phyloP scores from a whole-genome alignment of 64 coral and sea anemone species.

The Montipora capricornis region DNA sequence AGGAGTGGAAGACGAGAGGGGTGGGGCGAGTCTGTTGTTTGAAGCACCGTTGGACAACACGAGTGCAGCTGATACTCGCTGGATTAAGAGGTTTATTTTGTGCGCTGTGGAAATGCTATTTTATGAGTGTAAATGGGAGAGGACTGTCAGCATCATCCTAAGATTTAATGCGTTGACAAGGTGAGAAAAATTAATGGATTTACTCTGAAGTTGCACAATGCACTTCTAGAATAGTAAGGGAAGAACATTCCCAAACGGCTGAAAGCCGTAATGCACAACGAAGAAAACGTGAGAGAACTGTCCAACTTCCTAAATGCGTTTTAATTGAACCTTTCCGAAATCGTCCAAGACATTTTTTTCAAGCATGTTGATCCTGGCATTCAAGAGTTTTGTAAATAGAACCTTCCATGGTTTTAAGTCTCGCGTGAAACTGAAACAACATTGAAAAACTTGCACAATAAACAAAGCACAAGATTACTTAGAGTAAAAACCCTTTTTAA shows the following conservation, averaged over 20 bases:
- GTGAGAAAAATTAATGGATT: slow-evolving; percentile 22
- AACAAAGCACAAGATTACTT: background rate
- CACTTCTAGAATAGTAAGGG: too few relatives aligned
- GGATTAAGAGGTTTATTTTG: slow-evolving; percentile 84
- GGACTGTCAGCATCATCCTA: slow-evolving; percentile 78
- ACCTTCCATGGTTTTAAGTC: too few relatives aligned
- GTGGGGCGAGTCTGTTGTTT: slow-evolving; percentile 87
- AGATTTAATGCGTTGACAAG: slow-evolving; percentile 93
- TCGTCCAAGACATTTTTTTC: too few relatives aligned
- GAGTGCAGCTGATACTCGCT: slow-evolving; percentile 71
- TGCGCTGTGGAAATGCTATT: slow-evolving; percentile 89
- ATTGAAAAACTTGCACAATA: too few relatives aligned
- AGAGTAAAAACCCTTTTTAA: background rate
- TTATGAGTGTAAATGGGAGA: slow-evolving; percentile 94
- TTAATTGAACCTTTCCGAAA: too few relatives aligned
- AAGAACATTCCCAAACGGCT: too few relatives aligned
- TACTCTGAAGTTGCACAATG: background rate
- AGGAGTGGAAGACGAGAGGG: slow-evolving; percentile 89
- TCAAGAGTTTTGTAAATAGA: too few relatives aligned
- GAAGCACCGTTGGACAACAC: slow-evolving; percentile 90
- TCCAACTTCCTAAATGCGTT: too few relatives aligned
- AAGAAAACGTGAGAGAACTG: too few relatives aligned
- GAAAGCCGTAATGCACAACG: too few relatives aligned
- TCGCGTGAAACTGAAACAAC: too few relatives aligned
- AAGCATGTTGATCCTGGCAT: too few relatives aligned